phyloP scores from a whole-genome alignment of 2,797 vertebrate genomes.

The Syngnathus acus region DNA sequence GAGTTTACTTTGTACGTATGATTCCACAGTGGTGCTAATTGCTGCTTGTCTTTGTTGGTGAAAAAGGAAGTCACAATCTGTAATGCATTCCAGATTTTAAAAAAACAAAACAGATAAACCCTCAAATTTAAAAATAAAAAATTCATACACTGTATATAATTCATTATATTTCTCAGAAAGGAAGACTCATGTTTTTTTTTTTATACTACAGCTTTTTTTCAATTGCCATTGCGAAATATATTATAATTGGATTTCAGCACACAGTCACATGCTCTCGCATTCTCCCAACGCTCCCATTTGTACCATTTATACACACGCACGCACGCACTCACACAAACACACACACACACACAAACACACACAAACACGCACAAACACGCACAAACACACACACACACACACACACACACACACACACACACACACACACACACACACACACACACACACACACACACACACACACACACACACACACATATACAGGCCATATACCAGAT shows the following conservation, averaged over 20 bases:
- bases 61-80: constrained; percentile 47
- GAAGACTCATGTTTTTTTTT: constrained; percentile 71
- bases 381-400: constrained; percentile 43
- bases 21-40: constrained; percentile 76
- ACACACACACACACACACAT: constrained; percentile 39
- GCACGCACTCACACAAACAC: constrained; percentile 39
- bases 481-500: constrained; percentile 40
- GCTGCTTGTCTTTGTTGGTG: constrained; percentile 63
- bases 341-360: constrained; percentile 39
- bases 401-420: constrained; percentile 39
- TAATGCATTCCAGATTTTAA: constrained; percentile 62
- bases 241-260: constrained; percentile 65
- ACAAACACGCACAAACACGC: too few relatives aligned
- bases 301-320: constrained; percentile 29
- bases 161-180: constrained; percentile 72
- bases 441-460: constrained; percentile 40
- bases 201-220: constrained; percentile 72
- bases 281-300: constrained; percentile 16
- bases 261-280: constrained; percentile 36
- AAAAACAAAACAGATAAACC: constrained; percentile 19
- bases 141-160: constrained; percentile 56
- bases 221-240: constrained; percentile 75
- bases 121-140: constrained; percentile 30
- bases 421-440: constrained; percentile 21
- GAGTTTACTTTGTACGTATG: constrained; percentile 55